Base-by-base conservation (phyloP, 2,888 invertebrate genomes). In the Podabrus alpinus region DNA sequence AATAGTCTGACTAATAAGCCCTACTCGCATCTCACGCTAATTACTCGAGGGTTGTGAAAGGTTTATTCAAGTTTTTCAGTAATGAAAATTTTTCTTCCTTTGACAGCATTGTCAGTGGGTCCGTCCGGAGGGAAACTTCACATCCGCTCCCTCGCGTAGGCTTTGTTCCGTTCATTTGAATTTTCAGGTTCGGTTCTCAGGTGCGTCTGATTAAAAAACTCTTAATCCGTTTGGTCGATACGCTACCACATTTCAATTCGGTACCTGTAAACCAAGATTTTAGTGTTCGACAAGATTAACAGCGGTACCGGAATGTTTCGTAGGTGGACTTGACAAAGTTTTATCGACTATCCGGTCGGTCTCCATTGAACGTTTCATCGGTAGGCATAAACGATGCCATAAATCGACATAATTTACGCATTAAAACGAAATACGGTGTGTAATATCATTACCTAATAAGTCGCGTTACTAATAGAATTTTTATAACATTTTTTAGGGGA, bases 331-430 rank as follows among this genome's bases (percentile, higher is more conserved):
- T 45, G 45, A 45, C 45, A 64, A 64, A 17, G 19, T 19, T 62
- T 62, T 62, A 62, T 62, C 62, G 62, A n/a, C 62, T 11, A 19
- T 62, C 17, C 17, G 64, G 29, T 24, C 25, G 59, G n/a, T 19
- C 66, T 68, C 64, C 61, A 69, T 68, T 72, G 45, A 62, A 73
- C n/a, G 3, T 68, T 25, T 69, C 62, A 29, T 68, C 68, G 29
- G 29, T 19, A 62, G 60, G 29, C 66, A 61, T 19, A 67, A 72
- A 67, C 29, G 67, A 19, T 13, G 67, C 61, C 13, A 67, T 72
- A 59, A 72, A 68, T 72, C 29, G 16, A 59, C 62, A 21, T 64
- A 64, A 64, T 64, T 17, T 21, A 64, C 21, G 62, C 19, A 64
- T 64, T 16, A 64, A 64, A 21, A n/a, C 19, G 21, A 64, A 64